phyloP scores from a whole-genome alignment of 2,888 invertebrate genomes.

The Chaitophorus viminalis region DNA sequence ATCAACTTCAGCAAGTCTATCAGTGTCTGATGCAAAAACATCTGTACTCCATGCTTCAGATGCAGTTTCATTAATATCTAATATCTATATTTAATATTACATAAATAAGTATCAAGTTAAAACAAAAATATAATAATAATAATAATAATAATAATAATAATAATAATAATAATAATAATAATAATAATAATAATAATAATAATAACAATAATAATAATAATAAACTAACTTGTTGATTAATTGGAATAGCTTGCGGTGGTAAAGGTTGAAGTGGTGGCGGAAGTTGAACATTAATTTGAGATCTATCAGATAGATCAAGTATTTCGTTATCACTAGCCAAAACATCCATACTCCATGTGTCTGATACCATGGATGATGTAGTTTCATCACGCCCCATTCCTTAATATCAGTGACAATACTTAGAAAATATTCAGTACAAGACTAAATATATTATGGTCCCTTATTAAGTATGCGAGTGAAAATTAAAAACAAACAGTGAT shows the following conservation, averaged over 20 bases:
- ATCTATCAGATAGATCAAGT: constrained; percentile 71
- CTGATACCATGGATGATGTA: constrained; percentile 95
- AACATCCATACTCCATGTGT: constrained; percentile 99
- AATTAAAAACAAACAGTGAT: too few species aligned
- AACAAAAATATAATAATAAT: background rate
- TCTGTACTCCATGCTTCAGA: constrained; percentile 99
- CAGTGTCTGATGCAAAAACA: constrained; percentile 91
- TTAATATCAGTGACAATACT: constrained; percentile 21
- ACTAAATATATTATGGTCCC: too few species aligned
- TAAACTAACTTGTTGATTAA: constrained; percentile 55
- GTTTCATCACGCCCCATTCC: constrained; percentile 88
- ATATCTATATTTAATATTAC: constrained; percentile 59
- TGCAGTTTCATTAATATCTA: constrained; percentile 88
- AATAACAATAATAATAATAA: too few species aligned
- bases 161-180: background rate
- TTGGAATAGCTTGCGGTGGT: constrained; percentile 24
- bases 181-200: background rate
- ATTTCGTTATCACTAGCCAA: constrained; percentile 96
- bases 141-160: background rate
- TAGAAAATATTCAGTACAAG: background rate
- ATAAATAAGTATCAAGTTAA: background rate
- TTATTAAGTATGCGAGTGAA: too few species aligned
- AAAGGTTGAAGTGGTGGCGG: constrained; percentile 25
- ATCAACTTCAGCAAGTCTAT: constrained; percentile 87
- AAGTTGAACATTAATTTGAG: constrained; percentile 52